These are phyloP conservation scores for Leptoclinus maculatus DNA, from an alignment of 2,797 vertebrate genomes.

Conservation along the genomic window DNA sequence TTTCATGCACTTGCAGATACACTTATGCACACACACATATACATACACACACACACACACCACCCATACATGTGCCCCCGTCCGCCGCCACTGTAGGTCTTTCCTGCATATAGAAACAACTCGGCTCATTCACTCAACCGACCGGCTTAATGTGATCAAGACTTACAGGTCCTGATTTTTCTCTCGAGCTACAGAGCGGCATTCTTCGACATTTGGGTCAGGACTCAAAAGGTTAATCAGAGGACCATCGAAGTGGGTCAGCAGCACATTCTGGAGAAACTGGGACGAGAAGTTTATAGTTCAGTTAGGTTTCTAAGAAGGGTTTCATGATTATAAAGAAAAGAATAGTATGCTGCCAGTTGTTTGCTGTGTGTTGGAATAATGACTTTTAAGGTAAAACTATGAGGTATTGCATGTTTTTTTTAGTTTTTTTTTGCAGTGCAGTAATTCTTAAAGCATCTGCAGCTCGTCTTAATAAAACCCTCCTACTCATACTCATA, in stretches of 20 bases:
- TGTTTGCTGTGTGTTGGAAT: not conserved
- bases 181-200: conserved; percentile 31
- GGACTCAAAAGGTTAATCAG: conserved; percentile 45
- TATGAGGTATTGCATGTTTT: not conserved
- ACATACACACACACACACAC: not conserved
- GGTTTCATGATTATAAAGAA: not conserved
- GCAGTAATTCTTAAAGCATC: conserved; percentile 2
- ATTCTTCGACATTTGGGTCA: conserved; percentile 57
- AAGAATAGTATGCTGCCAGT: not conserved
- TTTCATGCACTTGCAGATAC: not conserved
- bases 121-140: conserved; percentile 50
- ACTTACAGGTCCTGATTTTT: conserved; percentile 49
- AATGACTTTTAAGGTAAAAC: not conserved
- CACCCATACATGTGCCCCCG: conserved; percentile 19
- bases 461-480: not conserved
- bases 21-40: not conserved
- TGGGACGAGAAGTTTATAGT: conserved; percentile 13
- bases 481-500: not conserved
- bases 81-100: conserved; percentile 31
- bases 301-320: conserved; percentile 5
- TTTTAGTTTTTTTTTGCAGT: not conserved
- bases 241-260: conserved; percentile 51
- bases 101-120: conserved; percentile 51
- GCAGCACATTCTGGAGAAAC: conserved; percentile 3
- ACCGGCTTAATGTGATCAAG: conserved; percentile 53